Base-by-base conservation (phyloP, 2,113 vertebrate species). In the Penelope pileata region DNA sequence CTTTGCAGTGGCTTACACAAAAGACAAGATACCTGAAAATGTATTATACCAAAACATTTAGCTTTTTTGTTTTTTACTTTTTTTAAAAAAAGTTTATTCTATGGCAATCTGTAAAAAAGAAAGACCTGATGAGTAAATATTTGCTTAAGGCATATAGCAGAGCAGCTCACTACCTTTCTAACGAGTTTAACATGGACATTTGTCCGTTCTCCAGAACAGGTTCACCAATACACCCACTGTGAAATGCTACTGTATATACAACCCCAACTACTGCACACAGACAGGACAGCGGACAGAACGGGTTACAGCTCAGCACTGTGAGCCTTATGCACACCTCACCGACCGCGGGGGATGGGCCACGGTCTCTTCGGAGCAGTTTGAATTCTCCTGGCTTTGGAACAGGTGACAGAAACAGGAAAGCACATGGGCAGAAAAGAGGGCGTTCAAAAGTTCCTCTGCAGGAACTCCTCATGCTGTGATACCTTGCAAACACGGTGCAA, bases 121-220 rank as follows among this genome's bases (percentile, higher is more conserved):
- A 97, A 76, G 97, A 94, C 98, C 97, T 90, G 96, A 94, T 96
- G 97, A 97, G 98, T 98, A 98, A 96, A 96, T 98, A 96, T 96
- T 91, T 97, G 97, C 97, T 98, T 98, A 98, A 98, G 98, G 98
- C 98, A 98, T 96, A 97, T 79, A 98, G 98, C 98, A 97, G 97
- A 97, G 97, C 97, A 97, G 98, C 97, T 97, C 83, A 93, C 97
- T 97, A 97, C 96, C 96, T 97, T 97, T 87, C 97, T 97, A 97
- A 95, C 95, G 62, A 68, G 89, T 90, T 94, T 96, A 93, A 97
- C 95, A 94, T 86, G 92, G 96, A 95, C 92, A 86, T 88, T 95
- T 96, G 81, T 70, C 95, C 81, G 86, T 73, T 84, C 83, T 93
- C 97, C 97, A 84, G 94, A 97, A 96, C 6, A 96, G 95, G 93